Base-by-base conservation (phyloP, 2,797 vertebrate genomes). In the Paramormyrops hopkinsi region DNA sequence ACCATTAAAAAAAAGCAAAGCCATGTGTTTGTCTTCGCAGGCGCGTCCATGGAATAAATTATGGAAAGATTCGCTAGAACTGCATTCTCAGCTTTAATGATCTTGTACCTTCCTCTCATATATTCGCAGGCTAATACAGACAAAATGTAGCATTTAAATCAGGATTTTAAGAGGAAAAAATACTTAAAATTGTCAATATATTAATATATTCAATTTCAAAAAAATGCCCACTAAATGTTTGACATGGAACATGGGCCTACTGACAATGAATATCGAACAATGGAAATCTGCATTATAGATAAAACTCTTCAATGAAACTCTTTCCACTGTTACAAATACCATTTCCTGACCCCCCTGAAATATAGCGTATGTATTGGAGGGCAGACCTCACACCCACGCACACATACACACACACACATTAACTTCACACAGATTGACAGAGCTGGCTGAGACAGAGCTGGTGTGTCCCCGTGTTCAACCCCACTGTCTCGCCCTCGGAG, bases 221-320 rank as follows among this genome's bases (percentile, higher is more conserved):
- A 86, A 88, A 86, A 17, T 79, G 44, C 85, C 54, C 12, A 65
- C 82, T 89, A 73, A 88, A 59, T 51, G 79, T 85, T 88, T 50
- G 50, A 89, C 88, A 86, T 91, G 89, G 48, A 84, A 83, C 51
- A 89, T 62, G 12, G 29, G 65, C 12, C 65, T 37, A 89, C 62
- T 44, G 69, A 88, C 22, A 86, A 89, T 37, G 82, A 90, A 76
- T 84, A 69, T 91, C 90, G 89, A 83, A 83, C 69, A 73, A 69
- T 79, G 86, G 76, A 79, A 37, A 88, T 85, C 54, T 88, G 89
- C 69, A 88, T 59, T 88, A 83, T 62, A 89, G 29, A 92, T 93
- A 92, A 84, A 95, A 90, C 93, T 91, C 89, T 96, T 95, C 95
- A 95, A 95, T 95, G 92, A 88, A 93, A 76, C 19, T 93, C 94